A percentile compares a stretch with the other conserved stretches of the same genome.
Evolutionary conservation across 2,888 invertebrate genomes (phyloP).

Genomic region (Stenodema calcarata): DNA sequence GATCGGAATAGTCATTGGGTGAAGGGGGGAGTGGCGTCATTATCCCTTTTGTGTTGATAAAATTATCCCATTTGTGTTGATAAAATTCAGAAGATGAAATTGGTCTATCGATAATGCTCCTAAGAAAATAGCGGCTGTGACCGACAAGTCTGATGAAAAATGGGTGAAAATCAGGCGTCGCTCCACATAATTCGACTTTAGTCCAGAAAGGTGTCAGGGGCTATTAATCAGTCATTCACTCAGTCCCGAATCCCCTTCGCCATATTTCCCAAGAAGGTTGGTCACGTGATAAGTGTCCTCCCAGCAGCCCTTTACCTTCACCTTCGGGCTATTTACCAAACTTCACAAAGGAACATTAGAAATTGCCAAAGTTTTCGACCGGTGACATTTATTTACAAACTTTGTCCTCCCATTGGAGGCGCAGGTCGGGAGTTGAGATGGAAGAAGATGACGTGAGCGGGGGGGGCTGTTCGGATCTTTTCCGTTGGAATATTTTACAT

Average conservation of each 20-base stretch:
- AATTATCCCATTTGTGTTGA: no score
- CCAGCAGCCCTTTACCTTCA: neutral
- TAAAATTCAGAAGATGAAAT: no score
- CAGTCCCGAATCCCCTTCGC: neutral
- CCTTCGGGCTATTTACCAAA: constrained; percentile 16
- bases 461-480: neutral
- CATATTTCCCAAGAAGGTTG: constrained; percentile 9
- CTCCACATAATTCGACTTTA: no score
- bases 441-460: neutral
- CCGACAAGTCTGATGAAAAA: no score
- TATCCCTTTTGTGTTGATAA: no score
- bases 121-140: no score
- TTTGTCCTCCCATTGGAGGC: constrained; percentile 22
- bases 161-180: no score
- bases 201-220: neutral
- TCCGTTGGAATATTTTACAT: constrained; percentile 32
- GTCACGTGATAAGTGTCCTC: constrained; percentile 27
- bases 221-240: constrained; percentile 27
- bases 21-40: no score
- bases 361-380: constrained; percentile 41
- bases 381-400: constrained; percentile 48
- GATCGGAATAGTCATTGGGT: no score
- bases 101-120: no score
- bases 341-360: constrained; percentile 46
- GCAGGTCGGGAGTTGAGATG: neutral